Base-by-base conservation (phyloP, 2,888 invertebrate genomes). In the Orchestes rusci region DNA sequence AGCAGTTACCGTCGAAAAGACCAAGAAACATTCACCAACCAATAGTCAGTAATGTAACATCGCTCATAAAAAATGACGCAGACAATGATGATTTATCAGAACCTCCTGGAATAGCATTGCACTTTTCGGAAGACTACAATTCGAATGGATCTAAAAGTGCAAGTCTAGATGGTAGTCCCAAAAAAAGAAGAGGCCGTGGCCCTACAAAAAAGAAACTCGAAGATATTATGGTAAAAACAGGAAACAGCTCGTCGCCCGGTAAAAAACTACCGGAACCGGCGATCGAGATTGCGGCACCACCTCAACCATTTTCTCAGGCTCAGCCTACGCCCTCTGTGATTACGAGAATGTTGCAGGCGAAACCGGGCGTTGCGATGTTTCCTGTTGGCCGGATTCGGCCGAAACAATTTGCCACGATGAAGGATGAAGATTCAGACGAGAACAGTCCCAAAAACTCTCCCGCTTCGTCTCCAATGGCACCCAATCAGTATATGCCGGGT, bases 261-360 rank as follows among this genome's bases (percentile, higher is more conserved):
- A 5, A 23, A 23, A 34, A 16, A 10, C 17, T 16, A 10, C 18
- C 16, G 17, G 19, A 45, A 18, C 51, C 51, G 3, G 45, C 44
- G 4, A 61, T 68, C 45, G 62, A 68, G 28, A 64, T 70, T 44
- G 71, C 72, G 3, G 66, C 71, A 33, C 70, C 72, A 4, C 72
- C 73, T 2, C 73, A 73, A 53, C 68, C 73, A 3, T 75, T 73
- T 51, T 69, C 73, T 15, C 71, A 73, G 44, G 68, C 68, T 29
- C 66, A 67, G 45, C 68, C 71, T 2, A 69, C 73, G 20, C 70
- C 74, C 0, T 79, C 79, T 29, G 78, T 80, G 4, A 79, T 80
- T 33, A 78, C 77, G 5, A 69, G 78, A 53, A 76, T 80, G 75
- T 68, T 79, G 31, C 76, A 77, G 70, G 16, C 49, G 8, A 49